Base-by-base conservation (phyloP, 2,888 invertebrate genomes). In the Metacarcinus magister region DNA sequence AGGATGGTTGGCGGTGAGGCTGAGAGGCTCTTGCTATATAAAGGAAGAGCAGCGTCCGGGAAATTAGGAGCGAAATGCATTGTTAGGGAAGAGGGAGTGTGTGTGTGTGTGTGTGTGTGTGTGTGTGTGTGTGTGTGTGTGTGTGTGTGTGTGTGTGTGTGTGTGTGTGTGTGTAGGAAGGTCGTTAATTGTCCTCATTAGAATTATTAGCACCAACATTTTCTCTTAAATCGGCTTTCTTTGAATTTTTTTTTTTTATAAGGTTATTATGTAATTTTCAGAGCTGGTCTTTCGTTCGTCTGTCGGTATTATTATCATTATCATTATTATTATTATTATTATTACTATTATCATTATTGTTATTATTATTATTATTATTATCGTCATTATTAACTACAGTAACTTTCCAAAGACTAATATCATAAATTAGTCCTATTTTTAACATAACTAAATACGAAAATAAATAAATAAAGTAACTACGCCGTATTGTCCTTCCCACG, bases 121-220 rank as follows among this genome's bases (percentile, higher is more conserved):
- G 75, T 75, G 75, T 75, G 75, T 75, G 75, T 75, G 75, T 75
- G 75, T 75, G 75, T 75, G 75, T 75, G 75, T 75, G 75, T 75
- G 75, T 75, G 75, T 75, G 75, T 75, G 28, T 67, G 67, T 67
- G 67, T 67, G 67, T 67, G 67, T 67, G 67, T 67, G 67, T 67
- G 67, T 67, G 67, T 67, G 67, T 67, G 67, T 67, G 67, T 67
- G 67, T 54, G 67, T 16, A n/a, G 67, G 7, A n/a, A 28, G 39
- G 87, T 19, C 32, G 87, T 87, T 87, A 87, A 32, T 39, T 87
- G 67, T 87, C 32, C 39, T 87, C 32, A 87, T 32, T 32, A 87
- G 39, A 87, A 32, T 32, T 87, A 39, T 87, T 32, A 16, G 8
- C 87, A 39, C 39, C 87, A 39, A 2, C 13, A 10, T 39, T 39